These are phyloP conservation scores for Pollicipes pollicipes DNA, from an alignment of 1,140 invertebrate genomes.

Conservation along the genomic window DNA sequence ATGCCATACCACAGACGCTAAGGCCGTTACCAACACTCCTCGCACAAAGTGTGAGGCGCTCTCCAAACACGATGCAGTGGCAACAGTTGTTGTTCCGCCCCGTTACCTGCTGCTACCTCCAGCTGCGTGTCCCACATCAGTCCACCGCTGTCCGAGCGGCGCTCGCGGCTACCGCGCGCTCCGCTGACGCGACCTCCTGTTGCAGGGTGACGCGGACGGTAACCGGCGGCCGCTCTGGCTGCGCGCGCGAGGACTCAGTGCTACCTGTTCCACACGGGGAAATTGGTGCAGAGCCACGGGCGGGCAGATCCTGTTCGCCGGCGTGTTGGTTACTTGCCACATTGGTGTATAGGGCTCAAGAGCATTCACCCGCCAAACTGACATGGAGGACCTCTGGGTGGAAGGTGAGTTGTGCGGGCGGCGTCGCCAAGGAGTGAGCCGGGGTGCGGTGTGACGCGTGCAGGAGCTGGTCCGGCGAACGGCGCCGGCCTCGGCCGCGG, in stretches of 20 bases:
- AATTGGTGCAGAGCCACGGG: constrained; percentile 31
- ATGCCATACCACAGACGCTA: no score
- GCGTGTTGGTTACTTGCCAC: constrained; percentile 30
- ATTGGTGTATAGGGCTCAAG: constrained; percentile 27
- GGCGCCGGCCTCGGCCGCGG: no score
- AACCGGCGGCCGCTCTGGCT: constrained; percentile 30
- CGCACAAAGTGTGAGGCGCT: neutral
- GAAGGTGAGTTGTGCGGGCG: neutral
- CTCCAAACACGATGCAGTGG: neutral
- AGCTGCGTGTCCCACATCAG: no score
- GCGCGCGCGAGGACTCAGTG: constrained; percentile 27
- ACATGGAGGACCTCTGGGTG: neutral
- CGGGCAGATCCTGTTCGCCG: constrained; percentile 33
- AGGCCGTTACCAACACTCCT: neutral
- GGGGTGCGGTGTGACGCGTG: no score
- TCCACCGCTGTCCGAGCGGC: no score
- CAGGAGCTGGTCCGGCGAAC: no score
- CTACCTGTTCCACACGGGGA: constrained; percentile 29
- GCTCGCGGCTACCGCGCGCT: neutral
- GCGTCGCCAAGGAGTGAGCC: no score
- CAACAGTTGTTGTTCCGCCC: no score
- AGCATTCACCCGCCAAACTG: neutral
- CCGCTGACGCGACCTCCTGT: neutral
- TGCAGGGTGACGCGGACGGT: constrained; percentile 30
- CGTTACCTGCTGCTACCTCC: no score